phyloP scores from a whole-genome alignment of 2,888 invertebrate species.

The Lymantria monacha region DNA sequence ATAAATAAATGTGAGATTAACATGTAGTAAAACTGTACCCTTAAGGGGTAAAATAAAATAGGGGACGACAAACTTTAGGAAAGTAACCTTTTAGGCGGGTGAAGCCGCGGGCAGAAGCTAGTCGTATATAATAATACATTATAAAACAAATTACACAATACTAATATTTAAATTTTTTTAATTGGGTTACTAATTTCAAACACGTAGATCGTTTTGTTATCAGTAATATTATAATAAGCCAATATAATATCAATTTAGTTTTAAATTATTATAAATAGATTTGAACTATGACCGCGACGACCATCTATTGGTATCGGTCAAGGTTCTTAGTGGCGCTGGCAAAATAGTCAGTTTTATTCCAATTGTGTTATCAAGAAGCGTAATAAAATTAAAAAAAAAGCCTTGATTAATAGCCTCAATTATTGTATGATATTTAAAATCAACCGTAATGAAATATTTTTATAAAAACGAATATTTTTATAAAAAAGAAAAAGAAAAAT shows the following conservation, averaged over 20 bases:
- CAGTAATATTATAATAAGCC: slow-evolving; percentile 24
- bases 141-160: neutral
- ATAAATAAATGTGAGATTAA: too few species aligned
- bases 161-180: neutral
- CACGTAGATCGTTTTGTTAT: slow-evolving; percentile 9
- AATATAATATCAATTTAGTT: slow-evolving; percentile 42
- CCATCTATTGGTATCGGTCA: slow-evolving; percentile 46
- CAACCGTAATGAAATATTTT: too few species aligned
- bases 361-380: slow-evolving; percentile 36
- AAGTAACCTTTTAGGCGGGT: too few species aligned
- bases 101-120: too few species aligned
- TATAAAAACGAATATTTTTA: too few species aligned
- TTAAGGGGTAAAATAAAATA: too few species aligned
- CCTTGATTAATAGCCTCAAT: slow-evolving; percentile 6
- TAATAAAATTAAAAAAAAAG: slow-evolving; percentile 16
- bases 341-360: slow-evolving; percentile 43
- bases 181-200: neutral
- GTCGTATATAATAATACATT: neutral
- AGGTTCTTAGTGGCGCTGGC: slow-evolving; percentile 42
- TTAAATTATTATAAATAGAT: slow-evolving; percentile 58
- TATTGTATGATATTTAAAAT: neutral
- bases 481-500: too few species aligned
- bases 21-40: too few species aligned
- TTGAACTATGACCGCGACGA: slow-evolving; percentile 58
- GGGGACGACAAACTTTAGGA: too few species aligned